Evolutionary conservation across 2,113 vertebrate genomes (phyloP), one percentile per base, ranked within the genome.

Genomic region (Oenanthe oenanthe): DNA sequence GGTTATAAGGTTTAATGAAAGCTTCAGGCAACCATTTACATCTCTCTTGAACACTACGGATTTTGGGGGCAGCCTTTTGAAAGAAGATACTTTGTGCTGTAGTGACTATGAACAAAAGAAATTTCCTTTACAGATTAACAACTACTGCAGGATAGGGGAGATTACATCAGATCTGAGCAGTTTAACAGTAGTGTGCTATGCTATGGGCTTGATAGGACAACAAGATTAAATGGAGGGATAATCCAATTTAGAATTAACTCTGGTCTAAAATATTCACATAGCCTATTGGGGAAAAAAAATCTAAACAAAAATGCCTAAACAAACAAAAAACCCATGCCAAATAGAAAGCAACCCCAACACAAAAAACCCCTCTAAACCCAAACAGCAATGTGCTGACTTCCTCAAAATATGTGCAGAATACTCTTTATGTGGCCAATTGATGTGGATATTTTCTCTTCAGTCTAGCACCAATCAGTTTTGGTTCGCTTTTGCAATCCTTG

Each of bases 1-100:
- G 47, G 45, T 83, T 92, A 76, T 34, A 84, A 84, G 45, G 32
- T 92, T 90, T 90, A 95, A 80, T 85, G 79, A 83, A 79, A 92
- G 47, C 10, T 90, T 89, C 58, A 65, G 82, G 54, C 67, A 93
- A 12, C 19, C 54, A 88, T 83, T 89, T 89, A 88, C 79, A 73
- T 62, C 36, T 72, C 72, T 45, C 66, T 73, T 58, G 42, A 90
- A 62, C 67, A 32, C 26, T 68, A 40, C 19, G 31, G 63, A 51
- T 60, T 89, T 89, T 88, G 78, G 50, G 85, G 42, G 50, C 36
- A 83, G 42, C 7, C 32, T 80, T 75, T 80, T 79, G 58, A 73
- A 88, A 66, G n/a, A 58, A 57, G 22, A 20, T 45, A 10, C 12
- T 93, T 85, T 88, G 26, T 76, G 38, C 26, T 85, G 10, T 38